Conservation (phyloP, 23 tunicate species). For the Halocynthia aurantium region DNA sequence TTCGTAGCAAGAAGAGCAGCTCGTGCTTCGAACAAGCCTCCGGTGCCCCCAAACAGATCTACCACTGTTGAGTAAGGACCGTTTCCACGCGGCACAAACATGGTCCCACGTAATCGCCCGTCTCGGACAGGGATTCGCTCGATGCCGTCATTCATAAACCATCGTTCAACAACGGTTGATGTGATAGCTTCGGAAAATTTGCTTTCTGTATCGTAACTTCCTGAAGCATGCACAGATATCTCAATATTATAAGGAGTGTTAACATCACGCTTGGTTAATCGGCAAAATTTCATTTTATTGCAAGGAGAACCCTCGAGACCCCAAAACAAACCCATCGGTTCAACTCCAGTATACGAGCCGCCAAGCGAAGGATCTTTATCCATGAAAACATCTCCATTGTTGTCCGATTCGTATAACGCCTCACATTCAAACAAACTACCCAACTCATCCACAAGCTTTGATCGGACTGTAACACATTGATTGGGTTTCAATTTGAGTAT, state of each 20-base stretch:
- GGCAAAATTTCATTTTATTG: background rate
- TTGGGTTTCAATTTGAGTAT: too few relatives aligned
- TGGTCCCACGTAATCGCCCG: conserved; percentile 8
- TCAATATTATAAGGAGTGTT: background rate
- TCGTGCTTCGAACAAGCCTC: conserved; percentile 15
- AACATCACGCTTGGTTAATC: conserved; percentile 4
- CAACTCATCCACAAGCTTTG: too few relatives aligned
- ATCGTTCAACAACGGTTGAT: background rate
- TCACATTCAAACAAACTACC: conserved; percentile 9
- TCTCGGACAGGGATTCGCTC: conserved; percentile 4
- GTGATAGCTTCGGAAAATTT: too few relatives aligned
- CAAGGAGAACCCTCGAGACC: conserved; percentile 7
- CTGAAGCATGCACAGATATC: background rate
- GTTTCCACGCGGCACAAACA: conserved; percentile 9
- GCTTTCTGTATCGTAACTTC: too few relatives aligned
- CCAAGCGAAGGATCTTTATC: conserved; percentile 3
- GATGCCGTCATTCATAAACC: too few relatives aligned
- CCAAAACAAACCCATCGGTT: too few relatives aligned
- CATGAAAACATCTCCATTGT: conserved; percentile 1
- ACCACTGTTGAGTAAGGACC: conserved; percentile 17
- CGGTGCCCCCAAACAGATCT: conserved; percentile 20
- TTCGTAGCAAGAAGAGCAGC: conserved; percentile 6
- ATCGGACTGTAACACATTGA: too few relatives aligned
- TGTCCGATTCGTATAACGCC: conserved; percentile 4
- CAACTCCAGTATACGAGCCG: conserved; percentile 21